These are phyloP conservation scores for Drosophila ficusphila DNA, from an alignment of 1,140 invertebrate species.

Conservation along the genomic window DNA sequence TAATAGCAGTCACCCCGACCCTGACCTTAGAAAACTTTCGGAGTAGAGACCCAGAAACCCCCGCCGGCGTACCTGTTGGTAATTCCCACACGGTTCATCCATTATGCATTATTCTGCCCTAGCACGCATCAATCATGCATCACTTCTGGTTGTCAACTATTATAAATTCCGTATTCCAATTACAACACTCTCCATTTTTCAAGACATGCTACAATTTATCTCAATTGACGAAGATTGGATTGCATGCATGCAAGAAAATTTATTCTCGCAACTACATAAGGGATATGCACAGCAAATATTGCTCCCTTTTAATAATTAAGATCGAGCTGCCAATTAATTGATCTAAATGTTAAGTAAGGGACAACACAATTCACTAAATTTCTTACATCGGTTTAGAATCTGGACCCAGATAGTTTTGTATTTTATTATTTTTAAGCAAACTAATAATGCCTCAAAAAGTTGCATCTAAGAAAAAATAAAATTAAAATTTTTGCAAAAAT, in stretches of 20 bases:
- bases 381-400: no score
- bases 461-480: no score
- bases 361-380: no score
- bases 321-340: neutral
- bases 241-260: conserved; percentile 30
- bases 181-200: conserved; percentile 11
- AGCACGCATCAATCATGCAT: conserved; percentile 7
- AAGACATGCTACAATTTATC: conserved; percentile 58
- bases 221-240: conserved; percentile 61
- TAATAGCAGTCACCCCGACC: conserved; percentile 4
- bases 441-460: no score
- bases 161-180: conserved; percentile 1
- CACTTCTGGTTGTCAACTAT: neutral
- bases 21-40: conserved; percentile 11
- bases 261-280: conserved; percentile 16
- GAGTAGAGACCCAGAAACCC: neutral
- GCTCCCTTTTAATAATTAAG: neutral
- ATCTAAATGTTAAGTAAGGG: neutral
- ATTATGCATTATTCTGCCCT: conserved; percentile 11
- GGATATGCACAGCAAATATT: neutral
- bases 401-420: no score
- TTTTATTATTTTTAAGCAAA: no score
- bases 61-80: neutral
- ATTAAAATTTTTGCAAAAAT: no score
- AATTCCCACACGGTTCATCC: conserved; percentile 25